phyloP scores from a whole-genome alignment of 2,113 vertebrate genomes.

The Potamarius usumacintae region DNA sequence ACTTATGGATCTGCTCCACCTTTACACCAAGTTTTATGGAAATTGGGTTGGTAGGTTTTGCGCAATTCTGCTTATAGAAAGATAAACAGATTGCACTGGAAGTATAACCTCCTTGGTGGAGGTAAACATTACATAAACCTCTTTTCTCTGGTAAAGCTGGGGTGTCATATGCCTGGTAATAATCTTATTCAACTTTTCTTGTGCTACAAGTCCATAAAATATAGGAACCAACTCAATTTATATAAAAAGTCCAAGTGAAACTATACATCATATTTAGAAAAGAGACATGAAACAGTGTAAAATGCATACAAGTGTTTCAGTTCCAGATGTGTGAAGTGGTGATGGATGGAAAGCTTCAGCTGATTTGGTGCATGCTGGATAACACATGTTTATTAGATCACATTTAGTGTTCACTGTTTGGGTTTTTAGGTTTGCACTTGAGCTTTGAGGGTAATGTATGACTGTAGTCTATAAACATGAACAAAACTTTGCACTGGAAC shows the following conservation, averaged over 20 bases:
- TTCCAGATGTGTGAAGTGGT: background rate
- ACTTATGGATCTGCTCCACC: too few relatives aligned
- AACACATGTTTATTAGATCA: background rate
- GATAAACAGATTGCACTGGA: too few relatives aligned
- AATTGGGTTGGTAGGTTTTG: too few relatives aligned
- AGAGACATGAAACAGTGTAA: background rate
- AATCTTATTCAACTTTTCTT: background rate
- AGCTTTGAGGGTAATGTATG: background rate
- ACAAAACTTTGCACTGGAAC: background rate
- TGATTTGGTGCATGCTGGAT: background rate
- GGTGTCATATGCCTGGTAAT: background rate
- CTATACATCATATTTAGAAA: background rate
- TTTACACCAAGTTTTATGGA: too few relatives aligned
- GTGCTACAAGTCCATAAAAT: background rate
- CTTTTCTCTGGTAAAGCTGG: background rate
- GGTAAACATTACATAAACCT: background rate
- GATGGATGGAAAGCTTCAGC: background rate
- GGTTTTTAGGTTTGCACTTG: background rate
- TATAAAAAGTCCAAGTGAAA: background rate
- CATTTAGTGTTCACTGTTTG: background rate
- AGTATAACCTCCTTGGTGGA: too few relatives aligned
- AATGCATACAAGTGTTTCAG: background rate
- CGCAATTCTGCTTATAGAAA: too few relatives aligned
- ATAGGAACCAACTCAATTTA: background rate
- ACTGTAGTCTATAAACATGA: background rate